Base-by-base conservation (phyloP, 1,140 invertebrate genomes). In the Bicyclus anynana region DNA sequence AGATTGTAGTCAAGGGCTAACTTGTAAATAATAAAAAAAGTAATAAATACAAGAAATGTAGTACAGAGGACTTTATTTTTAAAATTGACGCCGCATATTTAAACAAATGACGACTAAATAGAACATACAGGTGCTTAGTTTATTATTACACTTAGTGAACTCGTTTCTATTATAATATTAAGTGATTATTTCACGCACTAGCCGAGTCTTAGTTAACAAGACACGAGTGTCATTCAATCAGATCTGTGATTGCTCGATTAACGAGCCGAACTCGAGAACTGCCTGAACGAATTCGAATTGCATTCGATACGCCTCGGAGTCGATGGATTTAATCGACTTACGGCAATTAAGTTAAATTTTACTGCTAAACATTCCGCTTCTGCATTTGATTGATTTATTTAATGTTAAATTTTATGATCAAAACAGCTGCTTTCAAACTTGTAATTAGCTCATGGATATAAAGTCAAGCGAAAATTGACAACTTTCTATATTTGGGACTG, bases 201-300 rank as follows among this genome's bases (percentile, higher is more conserved):
- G 69, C 72, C 67, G 51, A 77, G 66, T 72, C 72, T n/a, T 74
- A 69, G 67, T 71, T 82, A 82, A 78, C 79, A 77, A 80, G 69
- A 69, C 61, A 62, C 79, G 74, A 84, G 79, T 74, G 80, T 74
- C 68, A 74, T 81, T 81, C 77, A 81, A 81, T 81, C 75, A 77
- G 76, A 77, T 51, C 57, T 61, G 42, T 72, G 67, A 81, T 76
- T 72, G 69, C 60, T 69, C 64, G 59, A 67, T 59, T 71, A 62
- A 78, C 66, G 61, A 64, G 44, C 62, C 37, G 59, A 53, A 58
- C 60, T 61, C 53, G 59, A 62, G 44, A 62, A 64, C 59, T 55
- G 47, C 62, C 58, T 20, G 49, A 72, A 60, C 67, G 53, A 67
- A 69, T 63, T 57, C 56, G 56, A 65, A 66, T 71, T 67, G 51